Evolutionary conservation across 1,140 invertebrate species (phyloP).

Genomic region (Asobara japonica): DNA sequence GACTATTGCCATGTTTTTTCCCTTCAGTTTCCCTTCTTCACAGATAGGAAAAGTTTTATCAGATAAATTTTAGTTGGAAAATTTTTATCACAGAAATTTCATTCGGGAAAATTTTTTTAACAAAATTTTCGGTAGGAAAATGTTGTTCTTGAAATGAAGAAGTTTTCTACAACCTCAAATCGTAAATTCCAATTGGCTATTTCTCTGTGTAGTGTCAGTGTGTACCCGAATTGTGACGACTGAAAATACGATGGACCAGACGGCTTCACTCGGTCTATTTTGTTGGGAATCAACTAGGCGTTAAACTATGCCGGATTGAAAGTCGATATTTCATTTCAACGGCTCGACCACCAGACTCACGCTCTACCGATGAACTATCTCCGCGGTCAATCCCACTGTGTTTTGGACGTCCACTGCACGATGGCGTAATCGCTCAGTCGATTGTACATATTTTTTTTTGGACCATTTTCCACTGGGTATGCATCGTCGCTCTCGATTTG

Average conservation of each 20-base stretch:
- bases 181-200: too few relatives aligned
- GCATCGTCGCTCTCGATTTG: background rate
- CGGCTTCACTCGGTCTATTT: constrained; percentile 25
- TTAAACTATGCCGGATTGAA: constrained; percentile 39
- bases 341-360: constrained; percentile 13
- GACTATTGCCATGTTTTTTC: too few relatives aligned
- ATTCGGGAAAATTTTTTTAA: too few relatives aligned
- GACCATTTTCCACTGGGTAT: background rate
- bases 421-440: background rate
- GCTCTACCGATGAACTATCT: constrained; percentile 2
- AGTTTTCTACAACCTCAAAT: too few relatives aligned
- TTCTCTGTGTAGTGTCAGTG: too few relatives aligned
- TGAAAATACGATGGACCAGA: constrained; percentile 21
- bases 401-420: constrained; percentile 9
- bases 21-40: too few relatives aligned
- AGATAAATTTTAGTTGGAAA: too few relatives aligned
- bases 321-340: constrained; percentile 36
- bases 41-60: too few relatives aligned
- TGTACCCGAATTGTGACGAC: constrained; percentile 10
- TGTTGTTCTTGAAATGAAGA: too few relatives aligned
- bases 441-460: background rate
- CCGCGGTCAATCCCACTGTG: constrained; percentile 8
- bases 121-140: too few relatives aligned
- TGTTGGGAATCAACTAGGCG: constrained; percentile 35
- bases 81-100: too few relatives aligned